These are phyloP conservation scores for Hypena proboscidalis DNA, from an alignment of 2,888 invertebrate species.

Conservation along the genomic window DNA sequence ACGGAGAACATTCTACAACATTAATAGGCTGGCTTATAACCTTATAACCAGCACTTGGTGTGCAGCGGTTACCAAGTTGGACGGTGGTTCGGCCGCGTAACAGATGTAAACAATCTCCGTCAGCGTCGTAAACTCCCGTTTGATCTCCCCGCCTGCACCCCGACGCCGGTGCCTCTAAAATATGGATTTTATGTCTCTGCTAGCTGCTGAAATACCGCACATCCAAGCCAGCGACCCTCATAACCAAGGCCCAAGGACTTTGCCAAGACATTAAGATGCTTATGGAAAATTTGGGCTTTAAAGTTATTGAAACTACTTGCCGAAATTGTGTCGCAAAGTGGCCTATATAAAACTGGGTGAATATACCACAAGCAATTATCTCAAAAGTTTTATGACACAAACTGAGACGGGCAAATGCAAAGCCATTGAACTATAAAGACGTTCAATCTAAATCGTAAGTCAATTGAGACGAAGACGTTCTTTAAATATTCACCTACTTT, in stretches of 20 bases:
- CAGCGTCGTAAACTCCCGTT: slow-evolving; percentile 81
- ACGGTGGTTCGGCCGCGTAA: slow-evolving; percentile 72
- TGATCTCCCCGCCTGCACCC: slow-evolving; percentile 73
- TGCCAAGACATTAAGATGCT: slow-evolving; percentile 32
- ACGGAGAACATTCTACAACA: slow-evolving; percentile 28
- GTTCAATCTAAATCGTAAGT: too few species aligned
- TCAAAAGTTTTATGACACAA: too few species aligned
- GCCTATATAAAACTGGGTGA: neutral
- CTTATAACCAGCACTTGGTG: slow-evolving; percentile 57
- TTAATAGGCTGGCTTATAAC: slow-evolving; percentile 47
- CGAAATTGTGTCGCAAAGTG: neutral
- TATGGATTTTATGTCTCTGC: slow-evolving; percentile 81
- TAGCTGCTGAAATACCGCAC: slow-evolving; percentile 78
- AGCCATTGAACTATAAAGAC: too few species aligned
- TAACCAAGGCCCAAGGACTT: slow-evolving; percentile 54
- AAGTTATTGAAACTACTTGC: slow-evolving; percentile 31
- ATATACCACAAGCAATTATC: too few species aligned
- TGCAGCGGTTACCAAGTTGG: slow-evolving; percentile 80
- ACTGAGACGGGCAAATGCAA: too few species aligned
- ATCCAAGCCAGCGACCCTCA: slow-evolving; percentile 74
- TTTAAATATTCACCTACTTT: too few species aligned
- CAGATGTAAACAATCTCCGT: slow-evolving; percentile 84
- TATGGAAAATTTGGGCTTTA: slow-evolving; percentile 33
- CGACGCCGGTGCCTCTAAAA: slow-evolving; percentile 73
- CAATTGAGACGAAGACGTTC: too few species aligned